Conservation (phyloP, 2,797 vertebrate species). For the Erpetoichthys calabaricus region DNA sequence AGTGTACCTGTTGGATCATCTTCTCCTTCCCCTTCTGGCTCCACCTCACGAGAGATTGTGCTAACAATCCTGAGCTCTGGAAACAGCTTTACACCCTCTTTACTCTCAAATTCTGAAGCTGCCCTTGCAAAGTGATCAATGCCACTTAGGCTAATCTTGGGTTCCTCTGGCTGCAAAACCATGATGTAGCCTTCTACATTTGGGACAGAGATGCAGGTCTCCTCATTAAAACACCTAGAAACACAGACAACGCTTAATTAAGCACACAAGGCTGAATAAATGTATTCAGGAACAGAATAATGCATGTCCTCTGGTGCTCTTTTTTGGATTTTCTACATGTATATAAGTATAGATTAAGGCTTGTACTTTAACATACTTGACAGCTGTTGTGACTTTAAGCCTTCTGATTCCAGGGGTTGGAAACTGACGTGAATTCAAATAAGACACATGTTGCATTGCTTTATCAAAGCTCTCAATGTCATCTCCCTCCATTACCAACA, state of each 20-base stretch:
- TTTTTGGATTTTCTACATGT: neutral
- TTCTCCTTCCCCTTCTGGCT: slow-evolving; percentile 63
- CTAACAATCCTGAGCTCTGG: slow-evolving; percentile 91
- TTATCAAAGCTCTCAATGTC: slow-evolving; percentile 75
- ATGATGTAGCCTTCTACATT: slow-evolving; percentile 78
- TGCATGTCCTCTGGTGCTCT: neutral
- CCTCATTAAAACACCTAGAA: slow-evolving; percentile 73
- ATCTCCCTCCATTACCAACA: slow-evolving; percentile 71
- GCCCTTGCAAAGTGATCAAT: slow-evolving; percentile 91
- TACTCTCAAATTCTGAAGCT: slow-evolving; percentile 79
- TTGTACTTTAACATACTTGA: slow-evolving; percentile 52
- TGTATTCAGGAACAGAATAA: neutral
- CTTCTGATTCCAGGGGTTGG: slow-evolving; percentile 87
- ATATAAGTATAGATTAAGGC: no score
- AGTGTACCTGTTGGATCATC: slow-evolving; percentile 83
- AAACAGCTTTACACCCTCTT: slow-evolving; percentile 77
- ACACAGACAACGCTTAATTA: neutral
- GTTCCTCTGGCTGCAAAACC: slow-evolving; percentile 92
- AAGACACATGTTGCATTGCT: slow-evolving; percentile 85
- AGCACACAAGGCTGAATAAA: neutral
- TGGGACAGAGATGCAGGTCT: slow-evolving; percentile 65
- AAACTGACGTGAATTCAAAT: slow-evolving; percentile 91
- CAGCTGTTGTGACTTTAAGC: slow-evolving; percentile 64
- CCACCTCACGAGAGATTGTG: slow-evolving; percentile 86
- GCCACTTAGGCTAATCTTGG: slow-evolving; percentile 90